A percentile compares a stretch with the other conserved stretches of the same genome.
Evolutionary conservation across 2,113 vertebrate genomes (phyloP).

Genomic region (Rafetus swinhoei): DNA sequence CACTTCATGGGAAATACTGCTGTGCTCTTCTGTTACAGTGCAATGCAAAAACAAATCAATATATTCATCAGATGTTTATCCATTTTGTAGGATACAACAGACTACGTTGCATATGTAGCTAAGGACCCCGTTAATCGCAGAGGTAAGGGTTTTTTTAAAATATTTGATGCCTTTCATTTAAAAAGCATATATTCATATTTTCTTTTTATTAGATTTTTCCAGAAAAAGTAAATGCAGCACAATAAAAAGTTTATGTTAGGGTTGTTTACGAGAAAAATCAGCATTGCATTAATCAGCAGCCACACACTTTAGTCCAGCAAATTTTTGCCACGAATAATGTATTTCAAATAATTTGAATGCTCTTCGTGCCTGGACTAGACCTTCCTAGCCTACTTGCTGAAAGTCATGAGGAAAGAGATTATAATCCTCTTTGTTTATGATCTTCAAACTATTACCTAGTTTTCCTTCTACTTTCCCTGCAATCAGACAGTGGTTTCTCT

Average conservation of each 20-base stretch:
- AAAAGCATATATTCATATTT: not conserved
- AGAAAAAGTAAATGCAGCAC: not conserved
- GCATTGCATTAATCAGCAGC: not conserved
- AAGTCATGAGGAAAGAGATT: not conserved
- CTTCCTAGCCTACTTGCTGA: not conserved
- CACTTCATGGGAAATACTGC: not conserved
- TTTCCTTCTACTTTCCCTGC: not conserved
- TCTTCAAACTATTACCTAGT: not conserved
- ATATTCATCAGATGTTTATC: conserved; percentile 21
- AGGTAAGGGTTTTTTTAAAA: conserved; percentile 82
- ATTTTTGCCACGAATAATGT: not conserved
- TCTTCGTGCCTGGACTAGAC: not conserved
- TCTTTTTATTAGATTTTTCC: not conserved
- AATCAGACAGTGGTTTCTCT: not conserved
- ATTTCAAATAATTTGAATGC: not conserved
- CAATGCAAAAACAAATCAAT: conserved; percentile 14
- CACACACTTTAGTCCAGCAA: not conserved
- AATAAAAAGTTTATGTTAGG: not conserved
- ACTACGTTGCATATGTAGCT: conserved; percentile 97
- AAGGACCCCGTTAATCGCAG: conserved; percentile 98
- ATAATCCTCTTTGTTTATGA: not conserved
- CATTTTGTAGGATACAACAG: conserved; percentile 90
- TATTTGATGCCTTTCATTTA: not conserved
- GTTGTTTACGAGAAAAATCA: not conserved
- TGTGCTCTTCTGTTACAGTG: not conserved